Conservation (phyloP, 2,888 invertebrate genomes). For the Cheiracanthium punctorium region DNA sequence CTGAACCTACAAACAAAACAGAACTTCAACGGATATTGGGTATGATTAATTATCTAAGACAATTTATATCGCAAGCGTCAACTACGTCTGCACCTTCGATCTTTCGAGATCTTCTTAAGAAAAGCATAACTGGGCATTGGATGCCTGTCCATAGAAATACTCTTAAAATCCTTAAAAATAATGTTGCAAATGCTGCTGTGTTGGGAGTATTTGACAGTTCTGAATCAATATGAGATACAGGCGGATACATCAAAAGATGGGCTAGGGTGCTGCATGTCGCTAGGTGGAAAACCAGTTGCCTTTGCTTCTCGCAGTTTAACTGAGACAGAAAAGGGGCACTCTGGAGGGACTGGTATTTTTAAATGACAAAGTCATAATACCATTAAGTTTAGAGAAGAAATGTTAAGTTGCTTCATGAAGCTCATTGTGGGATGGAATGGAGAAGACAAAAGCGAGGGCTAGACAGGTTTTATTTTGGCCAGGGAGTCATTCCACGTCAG, state of each 20-base stretch:
- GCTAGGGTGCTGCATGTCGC: not conserved
- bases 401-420: slow-evolving; percentile 18
- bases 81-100: slow-evolving; percentile 10
- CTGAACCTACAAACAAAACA: not conserved
- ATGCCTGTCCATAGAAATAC: not conserved
- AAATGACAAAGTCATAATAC: not conserved
- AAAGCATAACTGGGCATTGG: not conserved
- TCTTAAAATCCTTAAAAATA: not conserved
- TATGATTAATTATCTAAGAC: slow-evolving; percentile 17
- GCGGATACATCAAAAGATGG: not conserved
- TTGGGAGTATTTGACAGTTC: not conserved
- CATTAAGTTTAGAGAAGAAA: not conserved
- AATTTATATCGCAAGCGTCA: not conserved
- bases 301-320: too few relatives aligned
- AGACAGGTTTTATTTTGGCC: slow-evolving; percentile 15
- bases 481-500: too few relatives aligned
- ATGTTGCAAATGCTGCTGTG: not conserved
- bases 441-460: not conserved
- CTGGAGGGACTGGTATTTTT: slow-evolving; percentile 8
- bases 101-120: slow-evolving; percentile 24
- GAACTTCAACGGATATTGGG: slow-evolving; percentile 13
- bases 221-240: too few relatives aligned
- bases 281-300: too few relatives aligned
- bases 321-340: too few relatives aligned
- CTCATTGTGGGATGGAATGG: slow-evolving; percentile 6